Percentiles rank a stretch among this genome's conserved stretches.
Evolutionary conservation across 2,888 invertebrate species (phyloP).

Genomic region (Microplitis manilae): DNA sequence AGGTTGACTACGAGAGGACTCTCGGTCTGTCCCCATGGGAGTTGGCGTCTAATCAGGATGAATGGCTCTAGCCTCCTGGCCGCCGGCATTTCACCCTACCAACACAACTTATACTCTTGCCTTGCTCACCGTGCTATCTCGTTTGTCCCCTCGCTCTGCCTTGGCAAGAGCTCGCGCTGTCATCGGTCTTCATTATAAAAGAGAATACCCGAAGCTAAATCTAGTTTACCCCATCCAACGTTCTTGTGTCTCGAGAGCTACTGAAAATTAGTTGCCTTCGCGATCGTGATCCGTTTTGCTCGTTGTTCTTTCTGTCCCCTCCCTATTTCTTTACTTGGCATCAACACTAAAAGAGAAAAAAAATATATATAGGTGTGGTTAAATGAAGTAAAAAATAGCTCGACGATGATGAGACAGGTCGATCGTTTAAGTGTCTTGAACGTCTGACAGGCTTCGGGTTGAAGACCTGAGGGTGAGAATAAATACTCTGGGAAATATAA

Average conservation of each 20-base stretch:
- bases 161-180: constrained; percentile 55
- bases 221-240: constrained; percentile 59
- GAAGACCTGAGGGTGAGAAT: constrained; percentile 9
- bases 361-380: neutral
- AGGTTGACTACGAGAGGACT: constrained; percentile 54
- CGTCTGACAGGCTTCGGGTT: constrained; percentile 9
- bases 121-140: constrained; percentile 37
- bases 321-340: constrained; percentile 23
- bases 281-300: constrained; percentile 37
- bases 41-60: constrained; percentile 67
- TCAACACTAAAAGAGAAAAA: neutral
- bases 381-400: constrained; percentile 16
- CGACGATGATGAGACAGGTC: constrained; percentile 25
- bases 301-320: constrained; percentile 25
- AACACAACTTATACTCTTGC: constrained; percentile 56
- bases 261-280: constrained; percentile 49
- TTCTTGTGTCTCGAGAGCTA: constrained; percentile 41
- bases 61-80: constrained; percentile 62
- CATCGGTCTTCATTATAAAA: constrained; percentile 69
- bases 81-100: constrained; percentile 55
- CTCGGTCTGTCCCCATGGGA: constrained; percentile 58
- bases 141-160: constrained; percentile 11
- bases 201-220: constrained; percentile 59
- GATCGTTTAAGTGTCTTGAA: constrained; percentile 7
- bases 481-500: constrained; percentile 20